Base-by-base conservation (phyloP, 2,797 vertebrate species). In the Enteromius treurensis region DNA sequence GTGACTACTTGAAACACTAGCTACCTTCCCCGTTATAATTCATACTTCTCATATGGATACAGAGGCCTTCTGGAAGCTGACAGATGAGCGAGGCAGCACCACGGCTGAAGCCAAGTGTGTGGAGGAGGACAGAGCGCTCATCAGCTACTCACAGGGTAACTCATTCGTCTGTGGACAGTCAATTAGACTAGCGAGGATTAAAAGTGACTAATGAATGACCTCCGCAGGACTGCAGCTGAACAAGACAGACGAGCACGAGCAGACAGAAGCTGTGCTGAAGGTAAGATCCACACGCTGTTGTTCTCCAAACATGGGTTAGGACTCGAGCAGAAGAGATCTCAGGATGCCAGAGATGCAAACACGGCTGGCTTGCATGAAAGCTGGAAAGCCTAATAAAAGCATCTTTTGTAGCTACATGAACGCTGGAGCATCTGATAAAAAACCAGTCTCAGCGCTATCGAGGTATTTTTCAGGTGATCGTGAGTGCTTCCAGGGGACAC, bases 191-290 rank as follows among this genome's bases (percentile, higher is more conserved):
- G 29, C 19, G 6, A 34, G 10, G 45, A 45, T n/a, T 67, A 23
- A 6, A 6, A 23, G 34, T 5, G 60, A 67, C 64, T 26, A 3
- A 37, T 6, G 5, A 1, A 19, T 37, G 47, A 29, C 21, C 14
- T 84, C 11, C 4, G 34, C 88, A 91, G 91, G 83, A 29, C 84
- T 58, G 23, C 82, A 73, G 45, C 45, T 83, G 32, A 82, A 68
- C 32, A 34, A 73, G 42, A 42, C 58, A 5, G 85, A 84, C 7
- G 85, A 88, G 29, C 74, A 88, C 2, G 91, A 91, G 73, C 90
- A 91, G n/a, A 71, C 85, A 49, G 85, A 91, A 77, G 90, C 91
- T 13, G 89, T 91, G 37, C 60, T 89, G 79, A 91, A 91, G 91
- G 91, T 88, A 85, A 80, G 77, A 14, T 15, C 40, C 37, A 8